Conservation (phyloP, 2,797 vertebrate species). For the Chlorospingus semifuscus region DNA sequence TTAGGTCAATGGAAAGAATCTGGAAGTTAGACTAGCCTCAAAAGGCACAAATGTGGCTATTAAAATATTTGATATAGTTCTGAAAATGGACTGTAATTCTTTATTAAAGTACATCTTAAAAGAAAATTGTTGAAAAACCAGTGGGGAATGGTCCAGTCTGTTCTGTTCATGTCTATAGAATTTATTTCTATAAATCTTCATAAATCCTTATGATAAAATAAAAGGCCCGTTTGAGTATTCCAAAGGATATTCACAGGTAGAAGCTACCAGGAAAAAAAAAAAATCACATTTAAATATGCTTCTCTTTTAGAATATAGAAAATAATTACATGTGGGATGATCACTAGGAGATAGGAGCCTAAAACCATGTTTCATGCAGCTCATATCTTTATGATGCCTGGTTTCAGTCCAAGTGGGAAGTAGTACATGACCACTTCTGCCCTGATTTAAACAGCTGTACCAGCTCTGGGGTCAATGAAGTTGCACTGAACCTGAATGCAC, state of each 20-base stretch:
- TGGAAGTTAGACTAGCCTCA: background rate
- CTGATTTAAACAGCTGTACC: conserved; percentile 28
- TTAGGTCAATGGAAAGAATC: background rate
- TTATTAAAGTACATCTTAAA: background rate
- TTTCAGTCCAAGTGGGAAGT: conserved; percentile 18
- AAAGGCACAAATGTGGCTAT: background rate
- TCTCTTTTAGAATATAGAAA: background rate
- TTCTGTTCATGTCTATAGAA: background rate
- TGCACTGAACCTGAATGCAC: background rate
- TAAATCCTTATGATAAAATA: background rate
- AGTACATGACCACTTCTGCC: conserved; percentile 5
- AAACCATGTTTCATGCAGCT: background rate
- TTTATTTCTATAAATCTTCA: conserved; percentile 19
- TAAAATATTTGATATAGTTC: background rate
- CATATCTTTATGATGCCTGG: background rate
- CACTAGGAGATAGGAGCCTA: background rate
- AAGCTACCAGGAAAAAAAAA: background rate
- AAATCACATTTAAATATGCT: background rate
- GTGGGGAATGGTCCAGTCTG: background rate
- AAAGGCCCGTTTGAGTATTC: background rate
- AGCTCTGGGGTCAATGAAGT: conserved; percentile 1
- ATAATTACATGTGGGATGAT: conserved; percentile 13
- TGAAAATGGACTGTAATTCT: background rate
- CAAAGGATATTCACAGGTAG: background rate
- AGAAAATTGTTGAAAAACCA: conserved; percentile 6